Conservation (phyloP, 2,888 invertebrate species). For the Chromoteleia sp. region DNA sequence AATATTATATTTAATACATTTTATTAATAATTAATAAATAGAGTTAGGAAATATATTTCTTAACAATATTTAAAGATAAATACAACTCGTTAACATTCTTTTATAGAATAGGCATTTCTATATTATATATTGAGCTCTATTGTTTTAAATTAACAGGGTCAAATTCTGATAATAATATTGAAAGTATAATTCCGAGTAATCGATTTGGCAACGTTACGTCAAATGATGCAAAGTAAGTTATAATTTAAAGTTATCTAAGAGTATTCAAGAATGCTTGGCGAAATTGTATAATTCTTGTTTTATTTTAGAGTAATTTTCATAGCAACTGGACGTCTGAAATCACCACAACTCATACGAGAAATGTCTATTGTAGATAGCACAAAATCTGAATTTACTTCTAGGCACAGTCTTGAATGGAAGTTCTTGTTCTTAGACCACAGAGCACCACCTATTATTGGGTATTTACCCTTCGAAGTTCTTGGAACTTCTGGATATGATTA, state of each 20-base stretch:
- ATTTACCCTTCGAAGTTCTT: conserved; percentile 96
- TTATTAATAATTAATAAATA: too few relatives aligned
- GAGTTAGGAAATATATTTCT: too few relatives aligned
- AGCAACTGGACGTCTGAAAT: conserved; percentile 92
- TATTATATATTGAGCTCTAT: not conserved
- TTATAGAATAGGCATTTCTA: too few relatives aligned
- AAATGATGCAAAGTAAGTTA: conserved; percentile 78
- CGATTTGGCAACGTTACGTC: conserved; percentile 71
- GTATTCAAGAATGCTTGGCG: too few relatives aligned
- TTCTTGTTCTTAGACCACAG: conserved; percentile 96
- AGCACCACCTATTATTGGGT: conserved; percentile 96
- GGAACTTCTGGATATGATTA: conserved; percentile 98
- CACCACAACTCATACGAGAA: conserved; percentile 93
- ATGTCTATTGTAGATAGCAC: conserved; percentile 92
- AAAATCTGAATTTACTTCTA: conserved; percentile 94
- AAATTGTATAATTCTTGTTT: conserved; percentile 8
- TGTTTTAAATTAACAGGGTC: conserved; percentile 74
- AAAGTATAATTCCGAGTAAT: conserved; percentile 76
- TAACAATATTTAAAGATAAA: too few relatives aligned
- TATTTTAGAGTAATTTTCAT: conserved; percentile 89
- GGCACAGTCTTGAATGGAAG: conserved; percentile 98
- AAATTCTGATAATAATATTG: conserved; percentile 76
- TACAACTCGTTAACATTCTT: too few relatives aligned
- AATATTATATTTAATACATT: too few relatives aligned
- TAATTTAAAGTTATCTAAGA: too few relatives aligned